Base-by-base conservation (phyloP, 2,888 invertebrate species). In the Limulus polyphemus region DNA sequence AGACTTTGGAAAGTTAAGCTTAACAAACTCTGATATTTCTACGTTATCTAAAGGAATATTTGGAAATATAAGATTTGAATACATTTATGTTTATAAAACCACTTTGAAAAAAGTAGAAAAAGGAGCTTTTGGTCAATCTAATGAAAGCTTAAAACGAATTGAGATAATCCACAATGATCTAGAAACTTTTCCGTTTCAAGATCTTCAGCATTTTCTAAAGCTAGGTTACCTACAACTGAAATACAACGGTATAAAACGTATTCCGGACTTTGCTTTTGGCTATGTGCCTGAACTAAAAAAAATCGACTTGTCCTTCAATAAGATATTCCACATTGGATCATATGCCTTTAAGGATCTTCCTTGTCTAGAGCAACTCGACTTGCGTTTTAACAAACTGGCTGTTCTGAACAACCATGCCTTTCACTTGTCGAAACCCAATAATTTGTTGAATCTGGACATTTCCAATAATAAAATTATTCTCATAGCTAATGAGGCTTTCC, bases 111-210 rank as follows among this genome's bases (percentile, higher is more conserved):
- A 50, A 11, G 59, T 68, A 5, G 50, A 55, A 11, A 57, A 57
- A 9, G 64, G 60, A 47, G 60, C 63, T 47, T 64, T 68, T 32
- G 60, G 63, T 55, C 58, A 60, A 1, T 66, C 66, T 11, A 58
- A 57, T 48, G 54, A 61, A 10, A 55, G 57, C 0, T 47, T 68
- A 50, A 64, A 62, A 50, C 46, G 68, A 12, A 59, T 66, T 11
- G 68, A 68, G 60, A 66, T 68, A 16, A 60, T 65, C 14, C 66
- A 68, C 50, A 66, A 66, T 46, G 65, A 68, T 12, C 50, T 68
- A 46, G 64, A 63, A 16, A 62, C 59, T 4, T 64, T 68, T 54
- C 68, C 68, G 11, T 68, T 68, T 51, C 59, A 62, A 46, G 62
- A 66, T 16, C 52, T 66, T 7, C 59, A 59, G 16, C 48, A 55